phyloP scores from a whole-genome alignment of 2,113 vertebrate genomes.

The Lagopus muta region DNA sequence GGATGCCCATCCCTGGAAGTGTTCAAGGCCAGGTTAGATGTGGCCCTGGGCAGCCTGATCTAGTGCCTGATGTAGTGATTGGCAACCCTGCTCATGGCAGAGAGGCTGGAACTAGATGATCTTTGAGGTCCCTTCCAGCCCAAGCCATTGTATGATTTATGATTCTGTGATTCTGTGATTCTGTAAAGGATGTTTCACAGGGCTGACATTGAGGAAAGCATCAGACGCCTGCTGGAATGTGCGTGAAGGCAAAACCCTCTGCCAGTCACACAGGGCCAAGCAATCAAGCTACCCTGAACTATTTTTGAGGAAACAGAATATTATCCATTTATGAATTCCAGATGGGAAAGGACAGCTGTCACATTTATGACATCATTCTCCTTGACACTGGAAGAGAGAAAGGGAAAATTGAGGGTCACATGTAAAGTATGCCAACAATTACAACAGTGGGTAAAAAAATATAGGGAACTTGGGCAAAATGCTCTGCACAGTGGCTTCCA shows the following conservation, averaged over 20 bases:
- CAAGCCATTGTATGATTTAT: too few relatives aligned
- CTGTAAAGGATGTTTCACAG: not conserved
- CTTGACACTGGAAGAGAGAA: not conserved
- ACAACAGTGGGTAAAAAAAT: not conserved
- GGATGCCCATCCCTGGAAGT: too few relatives aligned
- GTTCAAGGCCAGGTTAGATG: too few relatives aligned
- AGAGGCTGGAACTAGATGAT: too few relatives aligned
- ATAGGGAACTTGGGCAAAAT: not conserved
- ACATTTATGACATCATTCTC: not conserved
- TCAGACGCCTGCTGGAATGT: not conserved
- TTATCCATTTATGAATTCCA: constrained; percentile 43
- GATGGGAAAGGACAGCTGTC: constrained; percentile 46
- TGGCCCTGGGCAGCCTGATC: too few relatives aligned
- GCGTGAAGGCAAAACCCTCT: not conserved
- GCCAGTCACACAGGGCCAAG: not conserved
- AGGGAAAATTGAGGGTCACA: not conserved
- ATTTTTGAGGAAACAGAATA: constrained; percentile 26
- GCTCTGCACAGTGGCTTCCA: not conserved
- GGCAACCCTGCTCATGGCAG: too few relatives aligned
- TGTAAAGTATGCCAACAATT: not conserved
- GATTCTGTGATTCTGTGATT: too few relatives aligned
- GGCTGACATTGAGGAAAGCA: not conserved
- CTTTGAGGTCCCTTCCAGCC: too few relatives aligned
- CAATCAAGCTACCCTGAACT: not conserved
- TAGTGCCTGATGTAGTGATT: too few relatives aligned